Evolutionary conservation across 2,797 vertebrate species (phyloP).

Genomic region (Hippocampus kuda): DNA sequence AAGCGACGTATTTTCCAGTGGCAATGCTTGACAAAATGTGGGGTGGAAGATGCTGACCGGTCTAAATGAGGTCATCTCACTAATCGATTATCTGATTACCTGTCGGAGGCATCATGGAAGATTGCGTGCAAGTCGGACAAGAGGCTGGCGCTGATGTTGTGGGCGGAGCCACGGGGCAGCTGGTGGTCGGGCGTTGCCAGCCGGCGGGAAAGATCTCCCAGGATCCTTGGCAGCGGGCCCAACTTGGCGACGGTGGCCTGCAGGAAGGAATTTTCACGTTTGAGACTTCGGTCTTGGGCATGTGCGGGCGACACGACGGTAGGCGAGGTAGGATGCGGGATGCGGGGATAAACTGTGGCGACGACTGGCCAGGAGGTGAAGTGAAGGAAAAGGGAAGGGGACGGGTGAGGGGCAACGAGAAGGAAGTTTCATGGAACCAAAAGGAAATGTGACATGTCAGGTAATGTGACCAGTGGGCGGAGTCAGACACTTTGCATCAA

Average conservation of each 20-base stretch:
- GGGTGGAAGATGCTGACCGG: too few relatives aligned
- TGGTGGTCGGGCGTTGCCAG: slow-evolving; percentile 75
- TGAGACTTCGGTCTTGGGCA: slow-evolving; percentile 27
- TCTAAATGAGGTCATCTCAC: not conserved
- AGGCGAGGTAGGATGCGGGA: slow-evolving; percentile 73
- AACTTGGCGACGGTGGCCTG: slow-evolving; percentile 94
- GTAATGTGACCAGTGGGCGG: not conserved
- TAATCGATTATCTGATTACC: slow-evolving; percentile 55
- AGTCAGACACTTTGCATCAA: not conserved
- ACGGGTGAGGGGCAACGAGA: too few relatives aligned
- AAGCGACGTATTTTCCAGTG: too few relatives aligned
- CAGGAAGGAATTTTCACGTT: slow-evolving; percentile 99
- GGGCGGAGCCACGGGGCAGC: slow-evolving; percentile 81
- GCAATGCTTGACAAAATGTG: too few relatives aligned
- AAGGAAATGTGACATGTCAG: too few relatives aligned
- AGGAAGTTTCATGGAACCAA: too few relatives aligned
- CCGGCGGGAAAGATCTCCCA: slow-evolving; percentile 83
- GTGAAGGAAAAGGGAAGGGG: too few relatives aligned
- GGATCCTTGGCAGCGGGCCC: slow-evolving; percentile 88
- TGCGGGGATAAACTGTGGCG: slow-evolving; percentile 33
- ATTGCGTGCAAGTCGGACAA: slow-evolving; percentile 90
- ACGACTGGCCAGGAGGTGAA: slow-evolving; percentile 28
- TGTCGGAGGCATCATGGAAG: slow-evolving; percentile 82
- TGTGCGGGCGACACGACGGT: slow-evolving; percentile 52
- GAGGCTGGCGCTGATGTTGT: slow-evolving; percentile 83